Base-by-base conservation (phyloP, 1,140 invertebrate species). In the Trinorchestia longiramus region DNA sequence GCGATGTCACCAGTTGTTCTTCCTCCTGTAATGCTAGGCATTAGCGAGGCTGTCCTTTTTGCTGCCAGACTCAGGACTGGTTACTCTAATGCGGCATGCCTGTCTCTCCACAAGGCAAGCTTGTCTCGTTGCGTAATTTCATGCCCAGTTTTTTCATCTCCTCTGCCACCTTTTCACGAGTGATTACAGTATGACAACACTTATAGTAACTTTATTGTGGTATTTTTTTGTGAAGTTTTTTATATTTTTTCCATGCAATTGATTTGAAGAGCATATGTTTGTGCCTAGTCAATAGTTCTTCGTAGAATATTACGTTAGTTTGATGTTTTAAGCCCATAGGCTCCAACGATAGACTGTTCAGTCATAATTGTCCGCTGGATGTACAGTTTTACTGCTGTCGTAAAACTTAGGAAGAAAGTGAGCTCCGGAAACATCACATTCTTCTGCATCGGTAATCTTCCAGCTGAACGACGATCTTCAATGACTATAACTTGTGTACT, bases 1-100 rank as follows among this genome's bases (percentile, higher is more conserved):
- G 62, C 88, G 43, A 42, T 90, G 88, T 90, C 88, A 41, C 88
- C 88, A 43, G 43, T 90, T 90, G 88, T 90, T 15, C n/a, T n/a
- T 41, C 41, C 88, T 28, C 17, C n/a, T 17, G 41, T 90, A 90
- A 90, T 90, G 88, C 88, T 28, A 90, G 88, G n/a, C 88, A 90
- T 90, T 90, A 90, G 41, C 11, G 43, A 90, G 88, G 88, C 88
- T 90, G 88, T 43, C n/a, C n/a, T 41, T 90, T 90, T 43, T 43
- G n/a, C 43, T 41, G 0, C 88, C 36, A 8, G 36, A 42, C 41
- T 90, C 88, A 90, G 36, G 88, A 90, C 88, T 90, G 88, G 88
- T 90, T 90, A 41, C 43, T 11, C 88, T 90, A 90, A 90, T 90
- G 88, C 28, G n/a, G 43, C 88, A 90, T 19, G 28, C n/a, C 88